Evolutionary conservation across 2,113 vertebrate species (phyloP).

Genomic region (Tylochromis polylepis): DNA sequence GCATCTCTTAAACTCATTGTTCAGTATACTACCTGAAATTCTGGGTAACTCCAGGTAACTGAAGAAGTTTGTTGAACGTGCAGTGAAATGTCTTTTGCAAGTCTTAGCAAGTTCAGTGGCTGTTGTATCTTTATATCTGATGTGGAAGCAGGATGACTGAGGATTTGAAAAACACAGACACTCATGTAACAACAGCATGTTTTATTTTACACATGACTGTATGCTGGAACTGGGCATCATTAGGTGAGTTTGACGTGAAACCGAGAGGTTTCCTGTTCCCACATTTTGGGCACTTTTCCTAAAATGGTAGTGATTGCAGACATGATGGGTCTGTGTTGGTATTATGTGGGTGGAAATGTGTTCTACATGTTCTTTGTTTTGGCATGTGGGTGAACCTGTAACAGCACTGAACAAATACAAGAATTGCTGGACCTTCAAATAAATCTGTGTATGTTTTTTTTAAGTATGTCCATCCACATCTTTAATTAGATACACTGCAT

Average conservation of each 20-base stretch:
- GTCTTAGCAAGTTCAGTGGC: background rate
- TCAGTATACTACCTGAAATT: background rate
- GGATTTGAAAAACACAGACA: background rate
- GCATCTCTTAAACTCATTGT: background rate
- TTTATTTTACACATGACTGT: background rate
- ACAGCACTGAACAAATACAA: background rate
- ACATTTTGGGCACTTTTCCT: background rate
- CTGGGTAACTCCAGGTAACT: background rate
- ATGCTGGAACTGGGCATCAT: background rate
- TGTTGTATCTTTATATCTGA: background rate
- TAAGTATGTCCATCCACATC: background rate
- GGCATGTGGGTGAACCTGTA: constrained; percentile 10
- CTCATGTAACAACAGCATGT: background rate
- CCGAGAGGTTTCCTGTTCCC: background rate
- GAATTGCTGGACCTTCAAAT: background rate
- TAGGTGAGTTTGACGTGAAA: background rate
- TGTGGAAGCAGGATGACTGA: background rate
- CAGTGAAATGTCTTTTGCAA: background rate
- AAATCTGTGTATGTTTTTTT: too few relatives aligned
- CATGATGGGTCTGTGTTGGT: background rate
- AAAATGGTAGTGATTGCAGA: background rate
- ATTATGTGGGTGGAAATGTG: constrained; percentile 12
- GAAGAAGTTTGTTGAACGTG: background rate
- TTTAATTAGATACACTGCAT: background rate
- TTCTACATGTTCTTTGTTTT: background rate